These are phyloP conservation scores for Spilosoma lubricipeda DNA, from an alignment of 2,888 invertebrate genomes.

Conservation along the genomic window DNA sequence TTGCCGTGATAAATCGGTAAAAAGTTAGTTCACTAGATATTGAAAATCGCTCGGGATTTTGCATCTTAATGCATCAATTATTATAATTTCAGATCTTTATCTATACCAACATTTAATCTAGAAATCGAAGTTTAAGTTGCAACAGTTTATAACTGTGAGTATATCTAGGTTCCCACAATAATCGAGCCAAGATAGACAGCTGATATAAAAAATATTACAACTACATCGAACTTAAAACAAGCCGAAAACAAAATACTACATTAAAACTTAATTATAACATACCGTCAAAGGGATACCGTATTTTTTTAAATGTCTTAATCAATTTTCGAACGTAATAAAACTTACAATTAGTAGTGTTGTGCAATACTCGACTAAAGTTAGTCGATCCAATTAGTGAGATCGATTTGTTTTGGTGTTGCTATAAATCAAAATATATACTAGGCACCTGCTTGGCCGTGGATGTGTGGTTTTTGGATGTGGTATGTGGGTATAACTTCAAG, in stretches of 20 bases:
- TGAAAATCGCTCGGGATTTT: not conserved
- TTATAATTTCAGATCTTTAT: no score
- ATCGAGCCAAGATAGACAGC: slow-evolving; percentile 19
- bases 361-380: slow-evolving; percentile 62
- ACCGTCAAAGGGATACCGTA: slow-evolving; percentile 45
- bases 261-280: slow-evolving; percentile 44
- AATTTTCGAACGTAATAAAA: slow-evolving; percentile 54
- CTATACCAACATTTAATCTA: not conserved
- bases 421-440: slow-evolving; percentile 73
- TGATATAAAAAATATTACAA: slow-evolving; percentile 26
- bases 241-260: slow-evolving; percentile 43
- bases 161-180: slow-evolving; percentile 23
- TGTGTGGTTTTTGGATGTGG: slow-evolving; percentile 56
- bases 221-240: slow-evolving; percentile 31
- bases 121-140: not conserved
- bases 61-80: not conserved
- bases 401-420: slow-evolving; percentile 77
- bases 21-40: not conserved
- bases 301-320: slow-evolving; percentile 53
- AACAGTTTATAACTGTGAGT: not conserved
- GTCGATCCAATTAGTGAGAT: slow-evolving; percentile 73
- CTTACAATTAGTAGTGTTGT: slow-evolving; percentile 57
- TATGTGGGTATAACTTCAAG: slow-evolving; percentile 31
- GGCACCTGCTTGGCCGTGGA: slow-evolving; percentile 64
- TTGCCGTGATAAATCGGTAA: no score